Evolutionary conservation across 1,140 invertebrate genomes (phyloP), one percentile per base, ranked within the genome.

Genomic region (Arion vulgaris): DNA sequence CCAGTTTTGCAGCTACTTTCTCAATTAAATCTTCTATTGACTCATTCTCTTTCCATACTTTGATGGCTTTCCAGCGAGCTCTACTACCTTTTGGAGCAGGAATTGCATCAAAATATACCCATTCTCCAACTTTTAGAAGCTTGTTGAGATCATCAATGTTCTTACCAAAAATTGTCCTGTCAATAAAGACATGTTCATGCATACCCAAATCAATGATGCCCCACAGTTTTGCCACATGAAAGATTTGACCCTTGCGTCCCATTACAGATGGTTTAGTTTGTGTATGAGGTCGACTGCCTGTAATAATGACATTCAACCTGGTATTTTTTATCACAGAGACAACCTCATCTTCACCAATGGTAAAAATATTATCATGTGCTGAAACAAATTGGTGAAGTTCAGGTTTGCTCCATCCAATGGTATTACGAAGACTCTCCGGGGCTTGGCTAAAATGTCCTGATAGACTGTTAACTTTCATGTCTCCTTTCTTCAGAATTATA

Each of bases 121-220:
- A 88, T 80, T 93, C 92, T 13, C 92, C 92, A 41, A 92, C 85
- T 77, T 88, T 88, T 68, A 92, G 87, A 57, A 92, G 81, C 79
- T 89, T 90, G 69, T 91, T 90, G 71, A 93, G 85, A 85, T 93
- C 92, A 85, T 91, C 90, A 80, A 91, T 89, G 28, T 90, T 85
- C 76, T 92, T 89, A 28, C 88, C 89, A 86, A 92, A 91, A 84
- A 93, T 92, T 28, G 90, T 91, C 69, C 91, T 88, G 79, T 93
- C 92, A 82, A 93, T 93, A 80, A 93, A 93, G 1, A 93, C 92
- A 86, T 93, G 92, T 84, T 93, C 92, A 87, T 93, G 92, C 81
- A 90, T 89, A 1, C 92, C 92, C 13, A 93, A 86, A 85, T 93
- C 92, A 77, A 93, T 90, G 57, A 93, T 93, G 0, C 92, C 92